Percentiles rank a stretch among this genome's conserved stretches.
These are phyloP conservation scores for Drosophila melanica DNA, from an alignment of 1,140 invertebrate genomes.

Conservation along the genomic window DNA sequence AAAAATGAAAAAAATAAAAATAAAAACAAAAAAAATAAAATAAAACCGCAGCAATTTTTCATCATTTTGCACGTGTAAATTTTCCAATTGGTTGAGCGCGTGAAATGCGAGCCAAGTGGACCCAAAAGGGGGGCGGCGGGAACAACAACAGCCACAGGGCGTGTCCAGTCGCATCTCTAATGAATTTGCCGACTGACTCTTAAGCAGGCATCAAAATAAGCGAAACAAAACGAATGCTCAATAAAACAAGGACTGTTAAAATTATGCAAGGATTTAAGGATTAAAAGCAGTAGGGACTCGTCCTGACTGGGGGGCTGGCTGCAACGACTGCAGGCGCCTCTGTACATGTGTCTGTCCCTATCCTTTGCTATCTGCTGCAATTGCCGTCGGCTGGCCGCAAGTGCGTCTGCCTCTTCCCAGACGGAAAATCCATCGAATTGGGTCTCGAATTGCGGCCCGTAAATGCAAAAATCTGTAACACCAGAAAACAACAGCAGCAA, in stretches of 20 bases:
- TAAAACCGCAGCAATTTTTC: conserved; percentile 83
- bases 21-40: conserved; percentile 50
- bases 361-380: conserved; percentile 3
- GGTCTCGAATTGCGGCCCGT: neutral
- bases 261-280: neutral
- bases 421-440: neutral
- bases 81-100: conserved; percentile 81
- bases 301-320: no score
- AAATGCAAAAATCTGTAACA: neutral
- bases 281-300: neutral
- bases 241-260: no score
- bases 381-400: conserved; percentile 16
- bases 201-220: conserved; percentile 21
- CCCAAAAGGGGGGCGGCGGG: neutral
- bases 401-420: neutral
- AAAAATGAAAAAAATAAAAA: conserved; percentile 41
- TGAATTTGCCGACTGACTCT: conserved; percentile 9
- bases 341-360: neutral
- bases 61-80: conserved; percentile 83
- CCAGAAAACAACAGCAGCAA: neutral
- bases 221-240: no score
- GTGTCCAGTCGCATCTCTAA: conserved; percentile 9
- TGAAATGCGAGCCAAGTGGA: conserved; percentile 49
- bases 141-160: neutral
- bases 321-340: no score